Evolutionary conservation across 2,888 invertebrate species (phyloP), one percentile per base, ranked within the genome.

Genomic region (Stenurella melanura): DNA sequence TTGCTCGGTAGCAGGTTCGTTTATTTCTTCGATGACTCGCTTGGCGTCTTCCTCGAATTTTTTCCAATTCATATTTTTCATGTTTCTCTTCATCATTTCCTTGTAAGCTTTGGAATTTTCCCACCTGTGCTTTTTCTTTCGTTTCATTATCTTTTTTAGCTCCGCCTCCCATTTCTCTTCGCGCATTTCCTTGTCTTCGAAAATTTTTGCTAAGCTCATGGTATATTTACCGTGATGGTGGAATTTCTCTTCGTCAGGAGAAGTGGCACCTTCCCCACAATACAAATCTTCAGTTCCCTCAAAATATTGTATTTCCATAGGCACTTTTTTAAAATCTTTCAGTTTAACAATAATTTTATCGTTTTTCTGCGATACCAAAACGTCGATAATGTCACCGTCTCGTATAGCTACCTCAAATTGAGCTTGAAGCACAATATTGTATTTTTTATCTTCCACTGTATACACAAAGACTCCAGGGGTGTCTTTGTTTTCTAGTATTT

Each of bases 321-420:
- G 94, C n/a, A 95, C 93, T 50, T 89, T 93, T 77, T 93, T 93
- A 18, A 94, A 95, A 84, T 94, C 93, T 87, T 93, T 94, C 83
- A 94, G 90, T 89, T 94, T 93, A 17, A 96, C 91, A 19, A 95
- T 89, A 79, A 95, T 93, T 78, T 93, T 94, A 86, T 95, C 95
- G 71, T 93, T 93, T 86, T 94, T 93, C 84, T 95, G 93, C 4
- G 95, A 95, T 18, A 96, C 90, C 92, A 95, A 93, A 1, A 96
- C 93, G 85, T 95, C 95, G 75, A 93, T 91, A 42, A 96, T 93
- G 83, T 95, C 95, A 72, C 95, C 95, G 83, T 95, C 94, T 21
- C 95, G 91, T 67, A 95, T 94, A 4, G 95, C 95, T 12, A 93
- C 93, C 88, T 96, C 96, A 86, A 95, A 91, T 76, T 92, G 92